Conservation (phyloP, 2,113 vertebrate genomes). For the Ceyx cyanopectus region DNA sequence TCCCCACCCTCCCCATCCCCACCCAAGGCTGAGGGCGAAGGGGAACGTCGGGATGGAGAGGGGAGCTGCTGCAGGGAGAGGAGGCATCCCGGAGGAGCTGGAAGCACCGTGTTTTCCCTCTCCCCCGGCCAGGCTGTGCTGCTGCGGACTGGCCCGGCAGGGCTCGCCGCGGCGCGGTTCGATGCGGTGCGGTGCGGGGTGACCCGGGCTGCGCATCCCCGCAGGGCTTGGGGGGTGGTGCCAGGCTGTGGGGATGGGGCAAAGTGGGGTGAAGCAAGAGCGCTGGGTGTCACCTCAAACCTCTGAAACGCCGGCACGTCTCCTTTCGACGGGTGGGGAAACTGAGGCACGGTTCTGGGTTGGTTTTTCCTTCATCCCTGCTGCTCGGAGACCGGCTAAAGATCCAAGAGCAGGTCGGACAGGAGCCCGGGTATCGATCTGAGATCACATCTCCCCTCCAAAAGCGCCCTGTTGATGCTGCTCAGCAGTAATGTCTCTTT, state of each 20-base stretch:
- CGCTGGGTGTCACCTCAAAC: background rate
- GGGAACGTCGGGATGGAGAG: rapidly evolving
- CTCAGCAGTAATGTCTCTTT: background rate
- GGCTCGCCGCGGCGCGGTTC: background rate
- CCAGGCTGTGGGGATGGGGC: background rate
- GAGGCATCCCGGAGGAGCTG: background rate
- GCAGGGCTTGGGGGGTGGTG: background rate
- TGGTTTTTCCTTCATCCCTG: too few species aligned
- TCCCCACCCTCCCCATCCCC: background rate
- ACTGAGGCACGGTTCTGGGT: background rate
- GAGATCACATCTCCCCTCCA: background rate
- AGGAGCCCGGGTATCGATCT: too few species aligned
- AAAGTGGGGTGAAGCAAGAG: background rate
- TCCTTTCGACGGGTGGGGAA: background rate
- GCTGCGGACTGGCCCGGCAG: background rate
- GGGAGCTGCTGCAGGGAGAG: rapidly evolving
- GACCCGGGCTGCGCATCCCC: background rate
- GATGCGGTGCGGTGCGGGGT: background rate
- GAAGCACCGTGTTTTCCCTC: background rate
- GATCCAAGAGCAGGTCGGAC: background rate
- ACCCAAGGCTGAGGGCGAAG: background rate
- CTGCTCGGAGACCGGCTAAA: background rate
- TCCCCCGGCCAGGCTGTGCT: background rate
- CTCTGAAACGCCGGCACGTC: background rate
- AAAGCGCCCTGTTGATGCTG: rapidly evolving